A percentile compares a stretch with the other conserved stretches of the same genome.
These are phyloP conservation scores for Lucilia sericata DNA, from an alignment of 1,140 invertebrate genomes.

Conservation along the genomic window DNA sequence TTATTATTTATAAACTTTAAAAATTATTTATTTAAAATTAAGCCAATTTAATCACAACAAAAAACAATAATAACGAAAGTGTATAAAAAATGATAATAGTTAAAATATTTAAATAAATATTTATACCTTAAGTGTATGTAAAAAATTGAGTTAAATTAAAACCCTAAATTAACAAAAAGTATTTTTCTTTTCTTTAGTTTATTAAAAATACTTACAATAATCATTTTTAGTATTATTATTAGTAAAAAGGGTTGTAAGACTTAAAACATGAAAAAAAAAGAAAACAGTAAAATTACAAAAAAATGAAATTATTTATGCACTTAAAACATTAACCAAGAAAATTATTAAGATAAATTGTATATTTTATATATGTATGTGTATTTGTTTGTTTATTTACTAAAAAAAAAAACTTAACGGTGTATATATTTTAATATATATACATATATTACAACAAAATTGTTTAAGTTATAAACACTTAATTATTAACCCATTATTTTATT, in stretches of 20 bases:
- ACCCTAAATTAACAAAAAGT: slow-evolving; percentile 15
- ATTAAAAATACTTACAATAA: neutral
- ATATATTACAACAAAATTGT: neutral
- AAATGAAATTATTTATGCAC: neutral
- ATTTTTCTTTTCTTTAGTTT: neutral
- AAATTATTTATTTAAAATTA: no score
- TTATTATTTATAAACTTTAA: no score
- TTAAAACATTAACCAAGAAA: neutral
- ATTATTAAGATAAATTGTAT: neutral
- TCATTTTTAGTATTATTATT: slow-evolving; percentile 32
- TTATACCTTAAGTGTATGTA: no score
- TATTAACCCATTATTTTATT: neutral
- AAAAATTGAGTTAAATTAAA: neutral
- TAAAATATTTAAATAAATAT: no score
- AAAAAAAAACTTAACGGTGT: neutral
- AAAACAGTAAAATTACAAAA: neutral
- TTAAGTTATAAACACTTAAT: neutral
- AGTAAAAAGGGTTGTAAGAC: slow-evolving; percentile 43
- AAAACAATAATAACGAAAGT: no score
- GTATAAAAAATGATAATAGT: no score
- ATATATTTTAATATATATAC: neutral
- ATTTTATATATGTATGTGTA: slow-evolving; percentile 7
- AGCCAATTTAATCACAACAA: no score
- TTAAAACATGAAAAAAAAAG: slow-evolving; percentile 39
- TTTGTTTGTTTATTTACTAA: neutral